Evolutionary conservation across 2,888 invertebrate species (phyloP).

Genomic region (Seira ritae): DNA sequence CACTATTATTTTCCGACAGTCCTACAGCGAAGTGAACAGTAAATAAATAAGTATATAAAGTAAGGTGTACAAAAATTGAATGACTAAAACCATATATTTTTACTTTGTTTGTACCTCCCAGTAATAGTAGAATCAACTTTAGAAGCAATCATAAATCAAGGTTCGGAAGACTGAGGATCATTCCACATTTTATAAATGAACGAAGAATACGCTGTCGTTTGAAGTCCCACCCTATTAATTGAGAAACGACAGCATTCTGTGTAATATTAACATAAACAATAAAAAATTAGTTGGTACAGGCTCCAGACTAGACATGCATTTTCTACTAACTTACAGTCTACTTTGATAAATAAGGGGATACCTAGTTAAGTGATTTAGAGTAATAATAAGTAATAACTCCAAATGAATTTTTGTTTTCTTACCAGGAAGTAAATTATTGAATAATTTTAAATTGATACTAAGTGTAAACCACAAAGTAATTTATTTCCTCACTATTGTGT

Average conservation of each 20-base stretch:
- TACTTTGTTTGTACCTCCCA: constrained; percentile 30
- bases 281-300: too few relatives aligned
- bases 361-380: too few relatives aligned
- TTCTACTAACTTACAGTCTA: constrained; percentile 16
- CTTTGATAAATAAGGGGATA: too few relatives aligned
- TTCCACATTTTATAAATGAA: constrained; percentile 65
- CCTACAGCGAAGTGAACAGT: too few relatives aligned
- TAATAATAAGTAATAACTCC: too few relatives aligned
- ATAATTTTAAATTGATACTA: neutral
- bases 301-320: constrained; percentile 3
- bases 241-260: too few relatives aligned
- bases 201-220: neutral
- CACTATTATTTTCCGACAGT: too few relatives aligned
- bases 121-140: constrained; percentile 5
- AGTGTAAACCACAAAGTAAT: neutral
- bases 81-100: constrained; percentile 5
- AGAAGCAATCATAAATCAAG: constrained; percentile 59
- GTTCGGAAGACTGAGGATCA: constrained; percentile 72
- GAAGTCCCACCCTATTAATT: constrained; percentile 65
- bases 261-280: too few relatives aligned
- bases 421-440: neutral
- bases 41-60: too few relatives aligned
- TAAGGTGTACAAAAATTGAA: neutral
- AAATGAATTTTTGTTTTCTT: neutral
- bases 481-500: neutral